Percentiles rank a stretch among this genome's conserved stretches.
These are phyloP conservation scores for Halichoerus grypus DNA, from an alignment of 2,113 vertebrate genomes.

Conservation along the genomic window DNA sequence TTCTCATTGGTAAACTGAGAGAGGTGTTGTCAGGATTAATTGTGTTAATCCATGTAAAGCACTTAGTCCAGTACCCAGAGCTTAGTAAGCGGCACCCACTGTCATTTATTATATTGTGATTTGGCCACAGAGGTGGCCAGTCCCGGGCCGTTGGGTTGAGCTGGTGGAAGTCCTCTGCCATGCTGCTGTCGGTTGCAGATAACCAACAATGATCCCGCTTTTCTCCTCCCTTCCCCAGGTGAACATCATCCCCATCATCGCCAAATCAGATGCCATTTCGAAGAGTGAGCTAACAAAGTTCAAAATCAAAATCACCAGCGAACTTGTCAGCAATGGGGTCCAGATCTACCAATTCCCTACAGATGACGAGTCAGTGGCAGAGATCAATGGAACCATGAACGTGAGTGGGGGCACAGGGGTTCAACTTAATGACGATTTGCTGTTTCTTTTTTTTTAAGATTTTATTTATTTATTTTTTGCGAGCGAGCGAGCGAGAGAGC, in stretches of 20 bases:
- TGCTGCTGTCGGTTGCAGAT: not conserved
- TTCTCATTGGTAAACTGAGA: slow-evolving; percentile 54
- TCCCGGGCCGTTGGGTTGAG: not conserved
- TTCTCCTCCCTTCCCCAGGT: slow-evolving; percentile 88
- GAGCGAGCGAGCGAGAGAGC: not conserved
- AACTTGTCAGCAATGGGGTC: slow-evolving; percentile 98
- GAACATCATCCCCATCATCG: slow-evolving; percentile 98
- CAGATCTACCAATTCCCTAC: slow-evolving; percentile 99
- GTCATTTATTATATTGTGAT: not conserved
- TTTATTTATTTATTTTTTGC: not conserved
- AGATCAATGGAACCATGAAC: slow-evolving; percentile 99
- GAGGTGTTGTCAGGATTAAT: not conserved
- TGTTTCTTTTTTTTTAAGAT: not conserved
- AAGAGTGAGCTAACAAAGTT: slow-evolving; percentile 99
- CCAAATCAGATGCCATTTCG: slow-evolving; percentile 98
- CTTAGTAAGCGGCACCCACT: not conserved
- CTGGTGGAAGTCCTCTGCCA: not conserved
- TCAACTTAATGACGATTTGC: not conserved
- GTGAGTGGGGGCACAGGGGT: slow-evolving; percentile 87
- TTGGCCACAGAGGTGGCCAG: not conserved
- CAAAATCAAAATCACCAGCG: slow-evolving; percentile 99
- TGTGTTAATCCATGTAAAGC: not conserved
- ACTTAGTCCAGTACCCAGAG: not conserved
- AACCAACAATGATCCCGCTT: not conserved
- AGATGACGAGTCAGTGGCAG: slow-evolving; percentile 96